Percentiles rank a stretch among this genome's conserved stretches.
Conservation (phyloP, 2,113 vertebrate genomes). For the Anseranas semipalmata region DNA sequence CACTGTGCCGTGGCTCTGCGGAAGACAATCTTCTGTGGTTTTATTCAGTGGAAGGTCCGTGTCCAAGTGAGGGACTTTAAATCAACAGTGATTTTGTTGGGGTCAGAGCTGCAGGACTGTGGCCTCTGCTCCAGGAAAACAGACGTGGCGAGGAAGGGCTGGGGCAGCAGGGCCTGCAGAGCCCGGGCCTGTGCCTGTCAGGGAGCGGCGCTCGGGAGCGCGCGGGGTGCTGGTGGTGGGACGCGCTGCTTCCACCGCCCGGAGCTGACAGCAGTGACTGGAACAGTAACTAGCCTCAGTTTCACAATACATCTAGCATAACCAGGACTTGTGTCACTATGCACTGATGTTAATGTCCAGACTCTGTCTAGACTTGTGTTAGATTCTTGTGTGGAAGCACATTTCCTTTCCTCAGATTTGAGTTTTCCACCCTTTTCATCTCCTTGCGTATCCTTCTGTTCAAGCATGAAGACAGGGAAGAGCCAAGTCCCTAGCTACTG, state of each 20-base stretch:
- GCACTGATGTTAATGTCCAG: background rate
- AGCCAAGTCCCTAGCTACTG: background rate
- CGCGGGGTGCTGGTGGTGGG: background rate
- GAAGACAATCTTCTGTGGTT: background rate
- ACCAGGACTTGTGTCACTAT: background rate
- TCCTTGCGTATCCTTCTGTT: background rate
- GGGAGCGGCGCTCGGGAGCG: background rate
- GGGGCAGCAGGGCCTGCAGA: background rate
- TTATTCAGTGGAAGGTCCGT: background rate
- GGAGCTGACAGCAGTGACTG: background rate
- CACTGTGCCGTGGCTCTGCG: background rate
- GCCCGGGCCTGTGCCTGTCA: background rate
- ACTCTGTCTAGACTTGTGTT: background rate
- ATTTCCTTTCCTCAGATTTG: background rate
- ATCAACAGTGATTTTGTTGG: background rate
- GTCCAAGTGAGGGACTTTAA: background rate
- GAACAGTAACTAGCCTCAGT: background rate
- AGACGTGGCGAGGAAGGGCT: background rate
- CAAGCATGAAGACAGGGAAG: background rate
- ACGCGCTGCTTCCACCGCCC: background rate
- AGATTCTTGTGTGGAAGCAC: background rate
- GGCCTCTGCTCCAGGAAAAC: background rate
- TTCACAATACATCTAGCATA: background rate
- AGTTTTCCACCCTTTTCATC: background rate
- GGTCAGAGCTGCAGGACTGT: background rate